phyloP scores from a whole-genome alignment of 2,797 vertebrate genomes.

The Okamejei kenojei region DNA sequence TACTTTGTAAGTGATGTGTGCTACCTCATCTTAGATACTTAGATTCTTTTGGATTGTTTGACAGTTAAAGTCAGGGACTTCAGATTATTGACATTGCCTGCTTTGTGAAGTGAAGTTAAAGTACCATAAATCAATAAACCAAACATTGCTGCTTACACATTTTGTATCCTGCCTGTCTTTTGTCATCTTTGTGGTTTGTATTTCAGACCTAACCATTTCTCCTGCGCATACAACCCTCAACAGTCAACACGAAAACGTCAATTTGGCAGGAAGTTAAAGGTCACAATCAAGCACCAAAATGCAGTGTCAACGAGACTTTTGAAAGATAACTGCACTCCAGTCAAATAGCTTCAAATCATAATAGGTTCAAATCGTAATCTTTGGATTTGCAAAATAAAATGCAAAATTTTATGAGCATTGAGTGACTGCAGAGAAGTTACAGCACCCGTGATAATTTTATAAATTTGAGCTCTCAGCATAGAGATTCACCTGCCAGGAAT shows the following conservation, averaged over 20 bases:
- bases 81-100: slow-evolving; percentile 3
- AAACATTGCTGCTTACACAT: not conserved
- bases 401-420: not conserved
- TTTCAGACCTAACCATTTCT: not conserved
- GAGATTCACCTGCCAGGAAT: not conserved
- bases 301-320: not conserved
- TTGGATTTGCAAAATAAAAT: not conserved
- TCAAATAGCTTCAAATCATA: not conserved
- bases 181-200: slow-evolving; percentile 21
- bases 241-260: not conserved
- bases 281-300: not conserved
- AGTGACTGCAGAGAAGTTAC: not conserved
- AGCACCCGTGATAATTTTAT: not conserved
- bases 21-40: not conserved
- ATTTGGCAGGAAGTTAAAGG: slow-evolving; percentile 24
- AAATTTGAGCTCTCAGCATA: slow-evolving; percentile 1
- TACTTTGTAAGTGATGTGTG: slow-evolving; percentile 2
- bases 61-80: slow-evolving; percentile 25
- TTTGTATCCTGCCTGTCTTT: slow-evolving; percentile 21
- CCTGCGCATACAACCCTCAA: not conserved
- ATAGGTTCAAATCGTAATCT: not conserved
- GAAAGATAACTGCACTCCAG: not conserved
- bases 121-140: slow-evolving; percentile 26
- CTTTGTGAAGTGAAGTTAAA: slow-evolving; percentile 17
- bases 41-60: not conserved